Conservation (phyloP, 2,113 vertebrate species). For the Rattus rattus region DNA sequence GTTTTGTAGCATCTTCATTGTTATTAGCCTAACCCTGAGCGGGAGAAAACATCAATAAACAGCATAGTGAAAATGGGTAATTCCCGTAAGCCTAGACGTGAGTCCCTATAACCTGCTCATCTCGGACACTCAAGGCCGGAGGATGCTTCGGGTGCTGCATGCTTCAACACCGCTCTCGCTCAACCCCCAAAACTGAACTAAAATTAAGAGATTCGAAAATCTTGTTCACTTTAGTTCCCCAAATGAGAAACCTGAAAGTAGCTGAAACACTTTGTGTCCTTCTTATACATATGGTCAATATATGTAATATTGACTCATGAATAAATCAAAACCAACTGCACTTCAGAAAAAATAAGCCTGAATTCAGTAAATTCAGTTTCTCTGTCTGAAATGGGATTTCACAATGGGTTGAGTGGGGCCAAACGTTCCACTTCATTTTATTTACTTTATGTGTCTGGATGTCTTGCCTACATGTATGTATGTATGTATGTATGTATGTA, state of each 20-base stretch:
- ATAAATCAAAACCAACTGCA: constrained; percentile 50
- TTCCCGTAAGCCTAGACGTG: not conserved
- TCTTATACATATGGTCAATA: not conserved
- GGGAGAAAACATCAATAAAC: not conserved
- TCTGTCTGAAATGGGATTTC: constrained; percentile 61
- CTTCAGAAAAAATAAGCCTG: constrained; percentile 49
- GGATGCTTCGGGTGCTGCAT: not conserved
- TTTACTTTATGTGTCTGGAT: not conserved
- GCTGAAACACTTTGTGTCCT: not conserved
- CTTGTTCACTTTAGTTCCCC: not conserved
- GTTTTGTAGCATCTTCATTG: not conserved
- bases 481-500: not conserved
- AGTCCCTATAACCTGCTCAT: not conserved
- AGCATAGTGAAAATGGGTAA: not conserved
- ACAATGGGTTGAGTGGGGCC: constrained; percentile 54
- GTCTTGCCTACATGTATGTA: not conserved
- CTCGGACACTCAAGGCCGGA: not conserved
- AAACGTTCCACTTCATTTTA: constrained; percentile 50
- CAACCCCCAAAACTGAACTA: not conserved
- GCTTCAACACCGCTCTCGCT: not conserved
- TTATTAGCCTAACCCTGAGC: not conserved
- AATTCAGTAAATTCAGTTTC: constrained; percentile 59
- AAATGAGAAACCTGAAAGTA: not conserved
- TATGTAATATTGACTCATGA: not conserved
- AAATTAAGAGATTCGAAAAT: not conserved